phyloP scores from a whole-genome alignment of 1,140 invertebrate genomes.

The Oncopeltus fasciatus region DNA sequence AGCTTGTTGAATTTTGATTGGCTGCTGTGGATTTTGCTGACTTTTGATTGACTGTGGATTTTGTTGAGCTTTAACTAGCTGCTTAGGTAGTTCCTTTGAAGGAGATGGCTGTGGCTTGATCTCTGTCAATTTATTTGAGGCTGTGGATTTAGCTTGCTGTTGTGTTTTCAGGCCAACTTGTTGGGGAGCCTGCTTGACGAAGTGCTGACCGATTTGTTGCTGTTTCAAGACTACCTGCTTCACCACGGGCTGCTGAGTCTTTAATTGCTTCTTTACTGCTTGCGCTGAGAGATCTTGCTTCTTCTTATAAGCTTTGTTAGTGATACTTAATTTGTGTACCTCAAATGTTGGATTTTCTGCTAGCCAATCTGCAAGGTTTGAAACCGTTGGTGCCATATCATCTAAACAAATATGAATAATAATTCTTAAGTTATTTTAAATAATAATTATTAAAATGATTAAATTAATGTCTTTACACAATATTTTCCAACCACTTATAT shows the following conservation, averaged over 20 bases:
- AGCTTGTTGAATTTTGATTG: not conserved
- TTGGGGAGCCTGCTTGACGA: too few relatives aligned
- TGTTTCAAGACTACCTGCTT: not conserved
- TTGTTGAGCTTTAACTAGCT: not conserved
- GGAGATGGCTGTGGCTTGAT: too few relatives aligned
- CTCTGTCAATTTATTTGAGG: not conserved
- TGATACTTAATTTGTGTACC: conserved; percentile 23
- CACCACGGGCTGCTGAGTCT: not conserved
- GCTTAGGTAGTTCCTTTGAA: too few relatives aligned
- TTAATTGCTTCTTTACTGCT: not conserved
- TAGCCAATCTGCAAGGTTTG: conserved; percentile 66
- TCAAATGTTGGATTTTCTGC: conserved; percentile 74
- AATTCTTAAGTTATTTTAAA: too few relatives aligned
- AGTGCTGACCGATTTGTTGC: not conserved
- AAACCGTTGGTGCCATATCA: conserved; percentile 54
- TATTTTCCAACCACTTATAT: too few relatives aligned
- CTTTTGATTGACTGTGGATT: not conserved
- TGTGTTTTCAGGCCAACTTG: too few relatives aligned
- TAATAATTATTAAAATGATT: too few relatives aligned
- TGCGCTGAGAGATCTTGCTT: not conserved
- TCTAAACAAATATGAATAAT: not conserved
- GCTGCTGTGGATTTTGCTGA: not conserved
- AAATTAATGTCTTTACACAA: too few relatives aligned
- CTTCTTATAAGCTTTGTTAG: not conserved
- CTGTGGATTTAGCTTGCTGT: not conserved